These are phyloP conservation scores for Enteromius thamalakanensis DNA, from an alignment of 2,797 vertebrate genomes.

Conservation along the genomic window DNA sequence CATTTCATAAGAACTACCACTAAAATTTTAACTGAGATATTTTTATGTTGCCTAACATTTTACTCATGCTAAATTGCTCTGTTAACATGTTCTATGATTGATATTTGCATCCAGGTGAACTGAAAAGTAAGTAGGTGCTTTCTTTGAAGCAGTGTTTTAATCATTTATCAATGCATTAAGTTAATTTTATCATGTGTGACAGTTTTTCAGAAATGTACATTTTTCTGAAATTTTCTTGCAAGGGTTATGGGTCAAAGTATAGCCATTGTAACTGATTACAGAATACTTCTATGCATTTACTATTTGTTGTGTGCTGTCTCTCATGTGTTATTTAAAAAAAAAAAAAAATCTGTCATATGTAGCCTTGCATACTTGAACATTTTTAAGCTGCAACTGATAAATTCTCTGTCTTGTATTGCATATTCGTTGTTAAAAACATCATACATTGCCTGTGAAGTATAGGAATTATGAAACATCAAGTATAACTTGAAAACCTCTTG, in stretches of 20 bases:
- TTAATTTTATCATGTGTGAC: neutral
- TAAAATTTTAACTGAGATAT: neutral
- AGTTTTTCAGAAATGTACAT: neutral
- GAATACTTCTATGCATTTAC: neutral
- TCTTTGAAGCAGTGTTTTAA: neutral
- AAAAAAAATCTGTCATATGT: neutral
- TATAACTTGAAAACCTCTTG: neutral
- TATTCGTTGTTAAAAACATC: neutral
- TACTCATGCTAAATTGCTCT: neutral
- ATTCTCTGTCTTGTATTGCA: too few relatives aligned
- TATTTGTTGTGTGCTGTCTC: neutral
- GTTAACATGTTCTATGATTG: neutral
- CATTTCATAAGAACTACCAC: neutral
- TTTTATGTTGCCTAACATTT: neutral
- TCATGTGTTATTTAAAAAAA: neutral
- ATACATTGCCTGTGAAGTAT: too few relatives aligned
- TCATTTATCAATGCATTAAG: neutral
- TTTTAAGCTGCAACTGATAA: neutral
- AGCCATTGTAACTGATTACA: neutral
- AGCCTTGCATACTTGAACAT: conserved; percentile 14
- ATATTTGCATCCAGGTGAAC: neutral
- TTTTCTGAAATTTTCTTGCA: neutral
- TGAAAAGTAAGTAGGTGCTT: neutral
- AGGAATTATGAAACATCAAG: neutral
- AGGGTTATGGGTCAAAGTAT: neutral